Percentiles rank a stretch among this genome's conserved stretches.
Conservation (phyloP, 92 coral and sea anemone genomes). For the Palythoa grandiflora region DNA sequence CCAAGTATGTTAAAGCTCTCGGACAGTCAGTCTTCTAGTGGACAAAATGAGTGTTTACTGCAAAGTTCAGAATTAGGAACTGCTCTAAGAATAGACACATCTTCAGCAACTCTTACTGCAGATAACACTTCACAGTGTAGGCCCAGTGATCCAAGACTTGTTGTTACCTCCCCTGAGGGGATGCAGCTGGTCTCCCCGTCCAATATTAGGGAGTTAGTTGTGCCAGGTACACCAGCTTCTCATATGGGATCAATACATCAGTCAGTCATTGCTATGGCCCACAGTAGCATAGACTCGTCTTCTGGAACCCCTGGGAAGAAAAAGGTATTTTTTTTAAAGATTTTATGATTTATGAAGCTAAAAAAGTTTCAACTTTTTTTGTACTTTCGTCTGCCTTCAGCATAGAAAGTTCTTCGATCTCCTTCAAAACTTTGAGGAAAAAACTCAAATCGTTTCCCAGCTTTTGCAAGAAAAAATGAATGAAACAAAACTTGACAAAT, state of each 20-base stretch:
- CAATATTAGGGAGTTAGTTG: conserved; percentile 13
- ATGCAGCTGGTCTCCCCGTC: conserved; percentile 33
- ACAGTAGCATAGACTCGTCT: conserved; percentile 57
- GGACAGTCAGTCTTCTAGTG: not conserved
- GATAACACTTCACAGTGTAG: conserved; percentile 53
- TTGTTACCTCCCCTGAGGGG: conserved; percentile 54
- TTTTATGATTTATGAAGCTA: not conserved
- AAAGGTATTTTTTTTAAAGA: conserved; percentile 59
- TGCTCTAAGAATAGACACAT: conserved; percentile 38
- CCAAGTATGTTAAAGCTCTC: conserved; percentile 18
- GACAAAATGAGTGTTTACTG: conserved; percentile 1
- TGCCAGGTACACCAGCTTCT: conserved; percentile 15
- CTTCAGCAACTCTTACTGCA: not conserved
- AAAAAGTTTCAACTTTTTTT: too few species aligned
- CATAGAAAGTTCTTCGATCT: too few species aligned
- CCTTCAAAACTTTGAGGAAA: too few species aligned
- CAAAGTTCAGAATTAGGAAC: conserved; percentile 20
- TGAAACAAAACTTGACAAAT: too few species aligned
- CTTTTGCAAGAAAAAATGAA: too few species aligned
- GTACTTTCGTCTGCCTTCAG: too few species aligned
- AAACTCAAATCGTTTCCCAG: too few species aligned
- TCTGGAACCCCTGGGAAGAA: conserved; percentile 89
- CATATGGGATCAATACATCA: conserved; percentile 38
- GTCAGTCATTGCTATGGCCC: conserved; percentile 54
- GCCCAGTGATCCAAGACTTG: conserved; percentile 85